Percentiles rank a stretch among this genome's conserved stretches.
Evolutionary conservation across 2,888 invertebrate genomes (phyloP).

Genomic region (Cantharis rustica): DNA sequence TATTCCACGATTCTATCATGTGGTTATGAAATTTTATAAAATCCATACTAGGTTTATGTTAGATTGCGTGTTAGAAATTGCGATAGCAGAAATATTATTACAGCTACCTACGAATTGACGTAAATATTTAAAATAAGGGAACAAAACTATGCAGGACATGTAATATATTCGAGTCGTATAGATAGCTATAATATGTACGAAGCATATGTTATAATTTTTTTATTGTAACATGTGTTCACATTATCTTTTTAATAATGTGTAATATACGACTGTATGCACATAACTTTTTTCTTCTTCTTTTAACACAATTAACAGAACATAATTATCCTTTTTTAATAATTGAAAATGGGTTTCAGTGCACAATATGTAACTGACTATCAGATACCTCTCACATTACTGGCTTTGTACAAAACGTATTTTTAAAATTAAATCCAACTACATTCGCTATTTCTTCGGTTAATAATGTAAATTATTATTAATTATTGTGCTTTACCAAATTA

Average conservation of each 20-base stretch:
- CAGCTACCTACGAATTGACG: not conserved
- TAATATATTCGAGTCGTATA: not conserved
- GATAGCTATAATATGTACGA: constrained; percentile 1
- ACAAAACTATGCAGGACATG: not conserved
- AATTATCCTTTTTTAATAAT: constrained; percentile 9
- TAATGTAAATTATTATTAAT: too few relatives aligned
- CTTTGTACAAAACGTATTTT: not conserved
- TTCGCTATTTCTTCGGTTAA: not conserved
- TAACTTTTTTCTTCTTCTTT: not conserved
- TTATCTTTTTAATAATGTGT: constrained; percentile 12
- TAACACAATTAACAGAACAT: not conserved
- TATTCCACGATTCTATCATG: not conserved
- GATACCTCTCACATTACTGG: constrained; percentile 15
- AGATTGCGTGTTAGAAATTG: not conserved
- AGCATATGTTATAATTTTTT: constrained; percentile 19
- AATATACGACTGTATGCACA: not conserved
- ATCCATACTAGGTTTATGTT: not conserved
- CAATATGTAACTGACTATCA: constrained; percentile 7
- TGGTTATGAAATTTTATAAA: not conserved
- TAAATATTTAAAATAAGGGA: not conserved
- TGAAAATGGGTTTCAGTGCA: constrained; percentile 5
- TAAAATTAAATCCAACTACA: not conserved
- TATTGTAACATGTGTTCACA: constrained; percentile 19
- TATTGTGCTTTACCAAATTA: not conserved
- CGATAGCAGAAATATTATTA: not conserved